A percentile compares a stretch with the other conserved stretches of the same genome.
phyloP scores from a whole-genome alignment of 1,140 invertebrate genomes.

The Drosophila nigromelanica region DNA sequence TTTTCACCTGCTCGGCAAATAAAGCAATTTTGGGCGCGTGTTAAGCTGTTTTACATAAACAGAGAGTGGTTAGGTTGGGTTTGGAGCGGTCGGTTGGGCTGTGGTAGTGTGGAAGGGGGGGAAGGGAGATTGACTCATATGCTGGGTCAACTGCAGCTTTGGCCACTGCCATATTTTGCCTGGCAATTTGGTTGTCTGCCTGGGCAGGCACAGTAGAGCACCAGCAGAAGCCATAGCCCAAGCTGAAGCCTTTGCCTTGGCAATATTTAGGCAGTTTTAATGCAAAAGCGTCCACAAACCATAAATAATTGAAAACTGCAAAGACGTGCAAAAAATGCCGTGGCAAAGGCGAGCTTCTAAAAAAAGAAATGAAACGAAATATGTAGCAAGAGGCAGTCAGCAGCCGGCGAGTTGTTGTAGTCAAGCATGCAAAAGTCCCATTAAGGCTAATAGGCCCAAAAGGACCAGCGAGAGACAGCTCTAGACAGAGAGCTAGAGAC shows the following conservation, averaged over 20 bases:
- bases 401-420: slow-evolving; percentile 60
- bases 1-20: slow-evolving; percentile 53
- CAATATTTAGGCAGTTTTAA: slow-evolving; percentile 71
- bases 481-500: slow-evolving; percentile 36
- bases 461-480: slow-evolving; percentile 54
- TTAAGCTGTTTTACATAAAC: slow-evolving; percentile 62
- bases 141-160: slow-evolving; percentile 55
- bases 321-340: slow-evolving; percentile 68
- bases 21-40: slow-evolving; percentile 63
- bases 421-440: slow-evolving; percentile 71
- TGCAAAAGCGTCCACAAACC: slow-evolving; percentile 72
- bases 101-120: not conserved
- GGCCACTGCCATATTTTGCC: slow-evolving; percentile 49
- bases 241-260: slow-evolving; percentile 25
- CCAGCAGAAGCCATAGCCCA: slow-evolving; percentile 26
- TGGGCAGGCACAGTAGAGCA: slow-evolving; percentile 12
- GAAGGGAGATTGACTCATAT: slow-evolving; percentile 60
- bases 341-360: slow-evolving; percentile 43
- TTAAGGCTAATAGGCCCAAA: slow-evolving; percentile 74
- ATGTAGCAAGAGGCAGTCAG: slow-evolving; percentile 44
- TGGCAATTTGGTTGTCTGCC: slow-evolving; percentile 55
- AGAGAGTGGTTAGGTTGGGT: slow-evolving; percentile 3
- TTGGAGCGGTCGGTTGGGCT: no score
- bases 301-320: slow-evolving; percentile 76
- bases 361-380: slow-evolving; percentile 30